These are phyloP conservation scores for Zygogramma bicolorata DNA, from an alignment of 2,888 invertebrate species.

Conservation along the genomic window DNA sequence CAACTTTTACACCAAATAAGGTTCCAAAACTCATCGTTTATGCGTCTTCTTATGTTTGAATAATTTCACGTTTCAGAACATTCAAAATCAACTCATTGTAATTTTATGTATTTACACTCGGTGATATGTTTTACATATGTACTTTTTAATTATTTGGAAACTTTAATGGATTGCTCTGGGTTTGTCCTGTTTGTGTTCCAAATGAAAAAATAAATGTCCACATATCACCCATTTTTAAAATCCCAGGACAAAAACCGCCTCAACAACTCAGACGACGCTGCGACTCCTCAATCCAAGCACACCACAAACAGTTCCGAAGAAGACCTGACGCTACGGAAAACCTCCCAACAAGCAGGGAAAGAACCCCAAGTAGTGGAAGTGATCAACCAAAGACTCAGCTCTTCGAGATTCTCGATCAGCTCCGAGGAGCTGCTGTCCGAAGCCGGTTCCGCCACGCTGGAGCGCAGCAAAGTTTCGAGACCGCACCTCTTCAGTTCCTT, in stretches of 20 bases:
- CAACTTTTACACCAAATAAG: no score
- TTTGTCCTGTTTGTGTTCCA: no score
- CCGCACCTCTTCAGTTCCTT: constrained; percentile 44
- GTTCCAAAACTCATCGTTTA: no score
- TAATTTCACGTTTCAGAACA: no score
- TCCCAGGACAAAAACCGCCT: constrained; percentile 19
- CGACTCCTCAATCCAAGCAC: constrained; percentile 39
- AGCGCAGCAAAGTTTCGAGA: constrained; percentile 12
- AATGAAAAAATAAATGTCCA: no score
- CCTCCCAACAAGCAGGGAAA: neutral
- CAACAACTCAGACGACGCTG: constrained; percentile 42
- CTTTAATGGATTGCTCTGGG: no score
- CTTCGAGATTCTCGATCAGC: constrained; percentile 36
- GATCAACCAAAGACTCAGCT: constrained; percentile 20
- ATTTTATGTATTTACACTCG: no score
- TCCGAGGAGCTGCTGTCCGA: constrained; percentile 39
- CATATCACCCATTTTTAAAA: no score
- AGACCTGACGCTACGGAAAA: constrained; percentile 31
- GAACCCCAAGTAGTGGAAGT: constrained; percentile 4
- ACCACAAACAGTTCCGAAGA: constrained; percentile 51
- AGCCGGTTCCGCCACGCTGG: neutral
- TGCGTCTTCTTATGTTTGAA: no score
- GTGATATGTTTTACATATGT: neutral
- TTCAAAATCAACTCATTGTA: no score
- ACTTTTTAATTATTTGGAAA: neutral